Conservation (phyloP, 2,113 vertebrate species). For the Semicossyphus pulcher region DNA sequence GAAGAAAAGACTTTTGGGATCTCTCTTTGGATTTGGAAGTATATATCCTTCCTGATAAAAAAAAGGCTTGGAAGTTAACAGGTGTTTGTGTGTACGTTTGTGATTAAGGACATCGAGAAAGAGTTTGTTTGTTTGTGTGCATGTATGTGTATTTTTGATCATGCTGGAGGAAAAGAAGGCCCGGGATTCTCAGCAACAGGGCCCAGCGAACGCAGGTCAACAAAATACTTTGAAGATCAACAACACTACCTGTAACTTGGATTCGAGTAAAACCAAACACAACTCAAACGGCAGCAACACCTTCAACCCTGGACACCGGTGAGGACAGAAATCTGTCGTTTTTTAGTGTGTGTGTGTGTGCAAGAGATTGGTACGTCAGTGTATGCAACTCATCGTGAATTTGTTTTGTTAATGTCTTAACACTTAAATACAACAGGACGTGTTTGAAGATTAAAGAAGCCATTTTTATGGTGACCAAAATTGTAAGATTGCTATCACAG, state of each 20-base stretch:
- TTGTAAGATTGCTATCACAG: too few relatives aligned
- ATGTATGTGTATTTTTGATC: conserved; percentile 2
- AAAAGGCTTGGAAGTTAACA: too few relatives aligned
- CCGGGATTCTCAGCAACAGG: background rate
- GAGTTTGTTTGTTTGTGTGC: background rate
- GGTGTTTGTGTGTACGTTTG: background rate
- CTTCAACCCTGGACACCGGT: conserved; percentile 31
- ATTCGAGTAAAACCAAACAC: background rate
- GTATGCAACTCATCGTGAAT: background rate
- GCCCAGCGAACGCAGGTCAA: background rate
- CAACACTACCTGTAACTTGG: background rate
- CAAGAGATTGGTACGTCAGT: background rate
- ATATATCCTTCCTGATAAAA: too few relatives aligned
- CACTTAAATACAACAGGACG: background rate
- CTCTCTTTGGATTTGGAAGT: background rate
- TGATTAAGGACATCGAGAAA: background rate
- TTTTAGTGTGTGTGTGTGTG: background rate
- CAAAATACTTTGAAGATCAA: background rate
- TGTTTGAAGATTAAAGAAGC: too few relatives aligned
- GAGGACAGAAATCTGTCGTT: conserved; percentile 28
- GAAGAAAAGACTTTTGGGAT: conserved; percentile 4
- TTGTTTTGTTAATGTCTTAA: background rate
- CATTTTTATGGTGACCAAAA: too few relatives aligned
- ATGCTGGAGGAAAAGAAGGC: conserved; percentile 64
- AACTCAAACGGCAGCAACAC: background rate